Conservation (phyloP, 2,888 invertebrate species). For the Agrypnus murinus region DNA sequence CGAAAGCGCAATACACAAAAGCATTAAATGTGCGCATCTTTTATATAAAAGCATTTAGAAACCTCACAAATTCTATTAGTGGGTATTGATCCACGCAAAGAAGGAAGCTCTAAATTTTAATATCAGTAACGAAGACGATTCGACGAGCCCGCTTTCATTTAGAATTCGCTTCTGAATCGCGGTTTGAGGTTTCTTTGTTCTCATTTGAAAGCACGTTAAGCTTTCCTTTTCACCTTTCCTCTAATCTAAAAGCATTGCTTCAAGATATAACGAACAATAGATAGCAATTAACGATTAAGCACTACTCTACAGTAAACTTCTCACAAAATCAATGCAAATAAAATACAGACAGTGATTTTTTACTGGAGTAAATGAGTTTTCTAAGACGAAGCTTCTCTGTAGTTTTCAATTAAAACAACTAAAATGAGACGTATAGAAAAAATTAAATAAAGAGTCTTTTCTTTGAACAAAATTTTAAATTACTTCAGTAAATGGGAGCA, state of each 20-base stretch:
- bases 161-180: conserved; percentile 35
- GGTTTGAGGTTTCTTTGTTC: conserved; percentile 48
- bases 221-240: conserved; percentile 40
- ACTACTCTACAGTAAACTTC: conserved; percentile 25
- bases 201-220: conserved; percentile 35
- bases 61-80: conserved; percentile 40
- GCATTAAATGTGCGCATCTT: conserved; percentile 7
- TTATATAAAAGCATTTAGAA: conserved; percentile 29
- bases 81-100: conserved; percentile 43
- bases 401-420: no score
- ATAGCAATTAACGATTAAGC: conserved; percentile 43
- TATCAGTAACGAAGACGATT: conserved; percentile 49
- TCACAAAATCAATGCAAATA: conserved; percentile 14
- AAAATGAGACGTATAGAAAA: not conserved
- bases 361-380: not conserved
- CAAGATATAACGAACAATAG: conserved; percentile 38
- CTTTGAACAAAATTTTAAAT: not conserved
- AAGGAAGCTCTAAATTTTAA: conserved; percentile 46
- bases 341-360: not conserved
- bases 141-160: conserved; percentile 43
- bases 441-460: not conserved
- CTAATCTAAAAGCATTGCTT: conserved; percentile 40
- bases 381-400: not conserved
- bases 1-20: no score
- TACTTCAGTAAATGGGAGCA: no score